Percentiles rank a stretch among this genome's conserved stretches.
Conservation (phyloP, 2,797 vertebrate species). For the Lagorchestes hirsutus region DNA sequence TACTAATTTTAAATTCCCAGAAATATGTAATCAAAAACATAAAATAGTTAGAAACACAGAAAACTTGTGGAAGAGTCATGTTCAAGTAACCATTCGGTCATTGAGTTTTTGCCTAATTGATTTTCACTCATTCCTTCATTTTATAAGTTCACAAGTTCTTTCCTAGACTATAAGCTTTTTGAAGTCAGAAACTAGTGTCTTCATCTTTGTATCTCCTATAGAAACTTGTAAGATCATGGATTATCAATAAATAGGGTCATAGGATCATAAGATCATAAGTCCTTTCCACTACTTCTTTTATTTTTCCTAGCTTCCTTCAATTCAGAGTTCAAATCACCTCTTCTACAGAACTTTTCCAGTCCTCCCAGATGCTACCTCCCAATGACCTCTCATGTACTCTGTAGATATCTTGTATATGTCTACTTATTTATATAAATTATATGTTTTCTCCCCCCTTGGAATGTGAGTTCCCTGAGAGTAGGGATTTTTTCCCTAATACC, state of each 20-base stretch:
- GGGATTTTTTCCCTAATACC: too few relatives aligned
- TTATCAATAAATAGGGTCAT: background rate
- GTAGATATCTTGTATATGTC: background rate
- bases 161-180: background rate
- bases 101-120: background rate
- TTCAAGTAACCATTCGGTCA: background rate
- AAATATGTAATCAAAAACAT: slow-evolving; percentile 31
- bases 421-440: background rate
- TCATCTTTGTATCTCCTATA: background rate
- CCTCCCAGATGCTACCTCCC: background rate
- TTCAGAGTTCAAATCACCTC: background rate
- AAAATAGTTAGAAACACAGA: background rate
- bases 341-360: background rate
- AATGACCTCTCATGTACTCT: background rate
- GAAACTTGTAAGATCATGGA: background rate
- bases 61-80: background rate
- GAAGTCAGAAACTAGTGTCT: background rate
- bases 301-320: background rate
- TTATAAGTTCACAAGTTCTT: background rate
- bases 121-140: background rate
- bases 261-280: background rate
- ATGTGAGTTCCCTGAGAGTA: background rate
- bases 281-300: background rate
- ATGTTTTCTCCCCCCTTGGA: background rate
- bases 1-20: background rate